Evolutionary conservation across 92 coral and sea anemone species (phyloP), one percentile per base, ranked within the genome.

Genomic region (Plumapathes pennacea): DNA sequence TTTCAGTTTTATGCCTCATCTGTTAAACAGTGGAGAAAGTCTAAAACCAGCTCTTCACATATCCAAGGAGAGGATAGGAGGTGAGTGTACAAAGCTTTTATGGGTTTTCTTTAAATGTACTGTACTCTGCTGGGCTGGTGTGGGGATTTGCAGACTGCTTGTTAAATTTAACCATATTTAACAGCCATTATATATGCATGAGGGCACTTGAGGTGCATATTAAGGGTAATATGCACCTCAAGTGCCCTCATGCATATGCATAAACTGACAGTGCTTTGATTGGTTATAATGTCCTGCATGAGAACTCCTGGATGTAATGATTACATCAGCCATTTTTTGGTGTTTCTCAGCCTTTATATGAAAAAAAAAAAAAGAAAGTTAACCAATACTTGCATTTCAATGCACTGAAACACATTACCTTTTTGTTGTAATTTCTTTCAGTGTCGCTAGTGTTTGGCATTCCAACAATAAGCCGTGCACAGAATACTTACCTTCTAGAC

Each of bases 391-490:
- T 24, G 24, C 8, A 32, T 54, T 24, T 25, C n/a, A 25, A 18
- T 27, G 3, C 31, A 2, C 10, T 19, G 32, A 5, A 9, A 11
- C 46, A 25, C 33, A 11, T 19, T 18, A 46, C 14, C 15, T 46
- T 12, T 11, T 17, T 26, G 12, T 10, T 61, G 22, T 34, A 27
- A 58, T 30, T 50, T 46, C 17, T 33, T 66, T 21, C 74, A 94
- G 99, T 94, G 28, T 94, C 99, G 4, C 64, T 94, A 37, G 94
- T 77, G 15, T 88, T 94, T 73, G 99, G 99, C 47, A 86, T 94
- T 44, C 99, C 99, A 31, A 94, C 99, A 17, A 94, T 94, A 38
- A 88, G 56, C 29, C 83, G 99, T 31, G 81, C 62, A 53, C 88
- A 84, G 30, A 76, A 82, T 0, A 68, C 89, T 27, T 94, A 94